Conservation (phyloP, 2,113 vertebrate species). For the Dipodomys merriami region DNA sequence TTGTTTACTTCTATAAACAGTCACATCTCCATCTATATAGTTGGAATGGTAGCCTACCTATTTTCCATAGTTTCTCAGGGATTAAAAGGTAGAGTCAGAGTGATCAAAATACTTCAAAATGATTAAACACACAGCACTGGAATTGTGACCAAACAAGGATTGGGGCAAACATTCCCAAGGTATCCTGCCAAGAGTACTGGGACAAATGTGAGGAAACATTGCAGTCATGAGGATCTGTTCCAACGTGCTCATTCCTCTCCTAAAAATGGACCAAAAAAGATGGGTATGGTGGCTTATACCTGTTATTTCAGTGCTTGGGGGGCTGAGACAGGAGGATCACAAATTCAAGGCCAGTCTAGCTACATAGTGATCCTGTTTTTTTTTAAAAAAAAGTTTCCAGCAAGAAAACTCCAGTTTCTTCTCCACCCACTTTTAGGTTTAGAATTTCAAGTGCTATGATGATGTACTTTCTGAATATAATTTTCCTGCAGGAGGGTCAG, state of each 20-base stretch:
- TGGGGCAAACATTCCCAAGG: background rate
- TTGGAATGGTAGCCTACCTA: background rate
- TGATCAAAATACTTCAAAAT: background rate
- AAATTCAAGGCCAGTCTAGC: background rate
- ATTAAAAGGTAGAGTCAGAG: background rate
- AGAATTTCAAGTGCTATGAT: background rate
- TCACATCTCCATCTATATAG: background rate
- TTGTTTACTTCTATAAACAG: background rate
- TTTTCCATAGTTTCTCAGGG: background rate
- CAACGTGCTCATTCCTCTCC: background rate
- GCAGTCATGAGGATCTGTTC: background rate
- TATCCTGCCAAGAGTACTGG: background rate
- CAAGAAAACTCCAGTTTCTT: background rate
- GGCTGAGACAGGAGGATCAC: background rate
- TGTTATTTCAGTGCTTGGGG: background rate
- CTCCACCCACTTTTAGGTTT: background rate
- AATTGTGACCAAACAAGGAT: background rate
- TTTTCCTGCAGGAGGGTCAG: background rate
- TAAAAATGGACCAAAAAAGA: background rate
- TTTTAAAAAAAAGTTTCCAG: background rate
- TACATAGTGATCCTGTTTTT: background rate
- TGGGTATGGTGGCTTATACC: background rate
- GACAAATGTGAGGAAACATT: background rate
- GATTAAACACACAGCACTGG: background rate
- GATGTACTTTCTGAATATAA: background rate